Conservation (phyloP, 2,888 invertebrate species). For the Philonicus albiceps region DNA sequence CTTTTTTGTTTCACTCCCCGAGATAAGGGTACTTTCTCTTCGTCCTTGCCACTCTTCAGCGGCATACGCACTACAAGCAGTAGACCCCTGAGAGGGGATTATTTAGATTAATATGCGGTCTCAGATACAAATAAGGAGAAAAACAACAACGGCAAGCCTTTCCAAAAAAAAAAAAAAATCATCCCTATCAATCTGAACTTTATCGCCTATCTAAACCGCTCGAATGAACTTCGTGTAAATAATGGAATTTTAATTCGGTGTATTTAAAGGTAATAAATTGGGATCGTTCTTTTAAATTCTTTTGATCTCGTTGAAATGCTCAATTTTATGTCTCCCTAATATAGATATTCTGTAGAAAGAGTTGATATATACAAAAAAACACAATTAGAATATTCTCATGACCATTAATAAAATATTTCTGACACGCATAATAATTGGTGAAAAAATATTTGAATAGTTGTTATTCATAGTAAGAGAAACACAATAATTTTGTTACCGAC, state of each 20-base stretch:
- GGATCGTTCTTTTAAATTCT: not conserved
- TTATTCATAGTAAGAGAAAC: too few species aligned
- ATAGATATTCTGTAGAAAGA: too few species aligned
- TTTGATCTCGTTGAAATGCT: not conserved
- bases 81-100: not conserved
- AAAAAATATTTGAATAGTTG: too few species aligned
- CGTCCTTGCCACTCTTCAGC: not conserved
- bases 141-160: not conserved
- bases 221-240: not conserved
- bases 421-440: too few species aligned
- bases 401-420: too few species aligned
- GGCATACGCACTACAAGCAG: not conserved
- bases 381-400: too few species aligned
- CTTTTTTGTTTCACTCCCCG: constrained; percentile 8
- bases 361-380: too few species aligned
- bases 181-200: not conserved
- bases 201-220: not conserved
- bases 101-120: constrained; percentile 36
- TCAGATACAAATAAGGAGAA: not conserved
- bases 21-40: not conserved
- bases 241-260: not conserved
- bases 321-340: too few species aligned
- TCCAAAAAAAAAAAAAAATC: not conserved
- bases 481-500: too few species aligned
- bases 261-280: not conserved